Percentiles rank a stretch among this genome's conserved stretches.
These are phyloP conservation scores for Campoplex capitator DNA, from an alignment of 2,888 invertebrate genomes.

Conservation along the genomic window DNA sequence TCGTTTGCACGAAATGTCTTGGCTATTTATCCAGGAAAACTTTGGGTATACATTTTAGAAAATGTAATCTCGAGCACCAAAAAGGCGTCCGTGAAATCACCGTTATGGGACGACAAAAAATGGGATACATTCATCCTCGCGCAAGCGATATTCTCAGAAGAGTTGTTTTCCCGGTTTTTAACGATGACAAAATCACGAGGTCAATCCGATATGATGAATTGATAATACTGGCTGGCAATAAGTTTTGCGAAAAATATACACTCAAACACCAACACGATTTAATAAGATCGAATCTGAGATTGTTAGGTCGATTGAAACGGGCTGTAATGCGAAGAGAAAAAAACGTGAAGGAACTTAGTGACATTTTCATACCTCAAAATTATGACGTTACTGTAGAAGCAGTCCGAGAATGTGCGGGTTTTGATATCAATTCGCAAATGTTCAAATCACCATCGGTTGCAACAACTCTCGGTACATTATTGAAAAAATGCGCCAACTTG, in stretches of 20 bases:
- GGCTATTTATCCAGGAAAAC: slow-evolving; percentile 66
- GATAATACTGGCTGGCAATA: slow-evolving; percentile 67
- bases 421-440: slow-evolving; percentile 11
- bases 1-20: slow-evolving; percentile 68
- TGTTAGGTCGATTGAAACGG: slow-evolving; percentile 55
- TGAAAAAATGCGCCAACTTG: slow-evolving; percentile 51
- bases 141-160: slow-evolving; percentile 40
- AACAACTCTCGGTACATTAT: slow-evolving; percentile 43
- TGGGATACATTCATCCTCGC: background rate
- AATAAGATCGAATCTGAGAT: slow-evolving; percentile 61
- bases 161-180: slow-evolving; percentile 63
- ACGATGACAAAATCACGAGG: slow-evolving; percentile 63
- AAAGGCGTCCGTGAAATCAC: slow-evolving; percentile 51
- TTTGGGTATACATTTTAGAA: slow-evolving; percentile 66
- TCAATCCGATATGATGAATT: slow-evolving; percentile 68
- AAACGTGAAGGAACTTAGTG: slow-evolving; percentile 32
- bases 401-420: slow-evolving; percentile 48
- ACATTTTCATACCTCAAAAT: slow-evolving; percentile 58
- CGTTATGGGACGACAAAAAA: background rate
- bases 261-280: slow-evolving; percentile 58
- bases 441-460: slow-evolving; percentile 56
- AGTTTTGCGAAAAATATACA: slow-evolving; percentile 64
- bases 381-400: slow-evolving; percentile 56
- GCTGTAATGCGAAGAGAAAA: slow-evolving; percentile 35
- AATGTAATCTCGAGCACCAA: slow-evolving; percentile 62